Evolutionary conservation across 2,797 vertebrate genomes (phyloP).

Genomic region (Sebastiscus albofasciatus): DNA sequence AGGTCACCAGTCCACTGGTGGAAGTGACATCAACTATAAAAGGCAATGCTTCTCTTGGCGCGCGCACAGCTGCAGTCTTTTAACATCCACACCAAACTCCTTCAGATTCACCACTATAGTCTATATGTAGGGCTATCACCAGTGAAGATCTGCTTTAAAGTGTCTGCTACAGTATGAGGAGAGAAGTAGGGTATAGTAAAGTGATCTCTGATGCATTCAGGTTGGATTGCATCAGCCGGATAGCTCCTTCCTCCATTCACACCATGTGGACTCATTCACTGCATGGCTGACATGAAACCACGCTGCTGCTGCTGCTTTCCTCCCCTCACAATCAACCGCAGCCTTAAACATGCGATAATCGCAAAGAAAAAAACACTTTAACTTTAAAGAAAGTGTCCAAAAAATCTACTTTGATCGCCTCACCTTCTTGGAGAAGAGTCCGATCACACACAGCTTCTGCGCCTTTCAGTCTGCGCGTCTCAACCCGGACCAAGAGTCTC

Average conservation of each 20-base stretch:
- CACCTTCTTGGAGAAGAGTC: constrained; percentile 28
- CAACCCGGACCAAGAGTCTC: not conserved
- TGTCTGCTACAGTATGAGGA: not conserved
- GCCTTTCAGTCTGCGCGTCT: not conserved
- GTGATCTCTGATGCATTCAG: not conserved
- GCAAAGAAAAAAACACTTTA: not conserved
- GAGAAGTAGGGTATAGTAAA: no score
- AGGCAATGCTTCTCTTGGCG: constrained; percentile 9
- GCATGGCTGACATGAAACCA: not conserved
- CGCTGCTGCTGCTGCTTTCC: not conserved
- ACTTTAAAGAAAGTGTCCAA: not conserved
- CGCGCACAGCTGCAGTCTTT: not conserved
- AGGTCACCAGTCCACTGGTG: not conserved
- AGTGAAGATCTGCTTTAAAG: not conserved
- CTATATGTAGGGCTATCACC: not conserved
- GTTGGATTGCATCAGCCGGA: constrained; percentile 63
- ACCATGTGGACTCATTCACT: constrained; percentile 3
- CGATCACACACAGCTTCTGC: not conserved
- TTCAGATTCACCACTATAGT: not conserved
- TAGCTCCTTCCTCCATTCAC: not conserved
- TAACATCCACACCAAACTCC: not conserved
- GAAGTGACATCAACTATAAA: constrained; percentile 42
- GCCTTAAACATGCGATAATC: fast-evolving
- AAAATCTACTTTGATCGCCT: not conserved
- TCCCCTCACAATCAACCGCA: no score